Conservation (phyloP, 1,140 invertebrate genomes). For the Zophobas atratus region DNA sequence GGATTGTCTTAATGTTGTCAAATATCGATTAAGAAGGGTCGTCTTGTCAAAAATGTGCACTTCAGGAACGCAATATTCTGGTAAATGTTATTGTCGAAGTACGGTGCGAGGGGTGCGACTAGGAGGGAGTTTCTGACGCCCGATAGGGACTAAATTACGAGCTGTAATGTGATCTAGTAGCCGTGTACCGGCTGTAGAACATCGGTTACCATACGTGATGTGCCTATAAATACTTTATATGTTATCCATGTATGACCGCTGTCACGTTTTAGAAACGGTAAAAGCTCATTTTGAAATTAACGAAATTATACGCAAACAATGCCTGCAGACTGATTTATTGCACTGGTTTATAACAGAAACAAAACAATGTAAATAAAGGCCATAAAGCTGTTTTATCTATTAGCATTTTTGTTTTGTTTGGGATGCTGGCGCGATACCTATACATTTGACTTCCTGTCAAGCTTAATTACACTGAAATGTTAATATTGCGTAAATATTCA, state of each 20-base stretch:
- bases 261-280: constrained; percentile 47
- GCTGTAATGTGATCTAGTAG: constrained; percentile 62
- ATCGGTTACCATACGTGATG: constrained; percentile 62
- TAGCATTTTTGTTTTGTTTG: neutral
- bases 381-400: neutral
- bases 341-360: constrained; percentile 6
- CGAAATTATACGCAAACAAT: constrained; percentile 24
- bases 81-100: constrained; percentile 39
- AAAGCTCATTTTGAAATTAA: constrained; percentile 11
- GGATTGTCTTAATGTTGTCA: constrained; percentile 21
- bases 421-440: neutral
- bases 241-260: constrained; percentile 57
- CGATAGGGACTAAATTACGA: constrained; percentile 61
- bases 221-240: constrained; percentile 61
- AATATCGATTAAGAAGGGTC: constrained; percentile 14
- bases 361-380: constrained; percentile 9
- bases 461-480: neutral
- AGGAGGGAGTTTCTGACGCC: constrained; percentile 26
- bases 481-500: neutral
- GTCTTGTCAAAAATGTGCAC: constrained; percentile 12
- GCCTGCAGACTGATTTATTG: constrained; percentile 27
- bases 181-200: constrained; percentile 59
- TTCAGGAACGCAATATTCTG: constrained; percentile 29
- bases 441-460: neutral
- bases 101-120: constrained; percentile 22